Base-by-base conservation (phyloP, 2,888 invertebrate genomes). In the Dryomyza anilis region DNA sequence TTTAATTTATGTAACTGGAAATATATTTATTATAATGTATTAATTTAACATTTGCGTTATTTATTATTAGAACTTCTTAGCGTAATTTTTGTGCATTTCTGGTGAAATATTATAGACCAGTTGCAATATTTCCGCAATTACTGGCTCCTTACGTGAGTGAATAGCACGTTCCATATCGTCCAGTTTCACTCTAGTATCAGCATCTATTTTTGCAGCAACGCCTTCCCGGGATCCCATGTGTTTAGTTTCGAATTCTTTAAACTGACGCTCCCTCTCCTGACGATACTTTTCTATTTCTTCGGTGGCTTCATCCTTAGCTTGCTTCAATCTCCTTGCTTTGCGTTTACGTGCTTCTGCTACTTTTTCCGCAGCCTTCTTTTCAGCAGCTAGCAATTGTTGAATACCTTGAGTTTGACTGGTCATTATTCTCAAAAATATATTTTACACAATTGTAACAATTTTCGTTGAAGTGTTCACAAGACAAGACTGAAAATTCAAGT, bases 371-470 rank as follows among this genome's bases (percentile, higher is more conserved):
- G 98, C 98, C 67, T 94, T 89, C 84, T 99, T 99, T 85, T 99
- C 99, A 71, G 99, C 99, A 76, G 96, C 93, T 79, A 99, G 85
- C 74, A 98, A 88, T 84, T 98, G 98, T 84, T 98, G 98, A 84
- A 99, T 98, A 84, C 98, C 98, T 84, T 97, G 96, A 75, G 96
- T 96, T 87, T 98, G 97, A 86, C 96, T 96, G 80, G 98, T 97
- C 98, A 98, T 98, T 84, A 86, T 87, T 76, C 36, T 27, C 71
- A 45, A 64, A 67, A 39, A 52, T 53, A 60, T 66, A 53, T 56
- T 52, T 55, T 30, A 33, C 67, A 39, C 25, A 68, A 64, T 60
- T 64, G 33, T 45, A 52, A 60, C 67, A 57, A n/a, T 63, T 53
- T 64, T 65, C 16, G 55, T 58, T 53, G 53, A 60, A 48, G n/a